A percentile compares a stretch with the other conserved stretches of the same genome.
phyloP scores from a whole-genome alignment of 2,888 invertebrate genomes.

The Drosophila kuntzei region DNA sequence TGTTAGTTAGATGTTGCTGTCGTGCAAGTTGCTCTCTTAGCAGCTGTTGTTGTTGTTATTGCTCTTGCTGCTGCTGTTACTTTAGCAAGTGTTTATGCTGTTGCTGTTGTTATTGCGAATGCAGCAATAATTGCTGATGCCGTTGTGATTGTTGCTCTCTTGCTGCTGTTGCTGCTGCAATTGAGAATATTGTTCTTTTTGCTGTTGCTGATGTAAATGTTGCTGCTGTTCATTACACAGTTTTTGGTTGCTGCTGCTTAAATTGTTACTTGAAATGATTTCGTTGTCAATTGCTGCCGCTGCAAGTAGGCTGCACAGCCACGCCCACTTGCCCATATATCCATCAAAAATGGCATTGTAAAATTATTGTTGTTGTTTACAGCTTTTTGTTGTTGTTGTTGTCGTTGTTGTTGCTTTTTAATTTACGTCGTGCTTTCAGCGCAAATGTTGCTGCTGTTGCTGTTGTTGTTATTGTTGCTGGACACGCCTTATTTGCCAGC shows the following conservation, averaged over 20 bases:
- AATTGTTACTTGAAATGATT: background rate
- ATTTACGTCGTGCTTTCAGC: constrained; percentile 35
- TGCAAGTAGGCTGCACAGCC: background rate
- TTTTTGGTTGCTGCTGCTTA: background rate
- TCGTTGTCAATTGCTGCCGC: too few relatives aligned
- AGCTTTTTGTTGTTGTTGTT: background rate
- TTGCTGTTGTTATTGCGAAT: background rate
- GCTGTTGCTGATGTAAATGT: background rate
- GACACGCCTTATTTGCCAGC: constrained; percentile 34
- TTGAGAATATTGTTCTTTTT: background rate
- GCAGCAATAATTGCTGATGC: background rate
- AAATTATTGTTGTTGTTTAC: constrained; percentile 3
- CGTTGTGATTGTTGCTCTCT: background rate
- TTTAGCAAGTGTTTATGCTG: too few relatives aligned
- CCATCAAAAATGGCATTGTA: constrained; percentile 4
- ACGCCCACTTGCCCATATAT: constrained; percentile 10
- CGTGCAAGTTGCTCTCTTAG: background rate
- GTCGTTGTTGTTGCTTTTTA: constrained; percentile 9
- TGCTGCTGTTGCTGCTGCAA: background rate
- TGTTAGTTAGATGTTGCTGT: background rate
- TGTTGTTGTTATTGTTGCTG: background rate
- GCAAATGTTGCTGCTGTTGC: constrained; percentile 28
- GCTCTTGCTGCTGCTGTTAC: background rate
- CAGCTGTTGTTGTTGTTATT: background rate
- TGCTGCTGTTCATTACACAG: background rate